Evolutionary conservation across 2,113 vertebrate genomes (phyloP).

Genomic region (Muscicapa adusta): DNA sequence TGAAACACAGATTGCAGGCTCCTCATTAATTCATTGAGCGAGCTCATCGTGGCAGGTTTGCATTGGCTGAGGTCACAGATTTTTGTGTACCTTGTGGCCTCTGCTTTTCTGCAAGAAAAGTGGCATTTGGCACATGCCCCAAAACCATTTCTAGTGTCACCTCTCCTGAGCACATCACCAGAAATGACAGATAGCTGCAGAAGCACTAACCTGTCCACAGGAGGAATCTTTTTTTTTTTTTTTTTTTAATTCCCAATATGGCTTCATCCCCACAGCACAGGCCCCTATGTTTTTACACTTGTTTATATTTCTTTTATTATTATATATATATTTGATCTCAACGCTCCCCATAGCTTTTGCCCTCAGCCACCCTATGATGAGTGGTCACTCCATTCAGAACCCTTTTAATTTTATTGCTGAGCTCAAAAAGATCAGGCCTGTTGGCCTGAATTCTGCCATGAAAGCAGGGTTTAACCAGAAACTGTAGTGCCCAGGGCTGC

Average conservation of each 20-base stretch:
- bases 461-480: not conserved
- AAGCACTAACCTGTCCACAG: not conserved
- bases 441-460: not conserved
- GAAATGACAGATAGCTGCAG: not conserved
- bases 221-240: not conserved
- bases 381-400: not conserved
- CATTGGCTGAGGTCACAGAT: not conserved
- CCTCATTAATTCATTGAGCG: not conserved
- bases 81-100: not conserved
- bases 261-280: not conserved
- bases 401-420: not conserved
- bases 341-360: not conserved
- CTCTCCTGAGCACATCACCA: not conserved
- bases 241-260: fast-evolving
- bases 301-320: no score
- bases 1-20: not conserved
- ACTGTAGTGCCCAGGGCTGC: not conserved
- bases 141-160: not conserved
- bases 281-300: not conserved
- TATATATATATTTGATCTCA: not conserved
- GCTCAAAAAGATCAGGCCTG: not conserved
- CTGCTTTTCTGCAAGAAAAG: not conserved
- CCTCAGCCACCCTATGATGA: fast-evolving
- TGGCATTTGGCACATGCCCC: not conserved
- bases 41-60: fast-evolving